Evolutionary conservation across 2,113 vertebrate species (phyloP).

Genomic region (Vombatus ursinus): DNA sequence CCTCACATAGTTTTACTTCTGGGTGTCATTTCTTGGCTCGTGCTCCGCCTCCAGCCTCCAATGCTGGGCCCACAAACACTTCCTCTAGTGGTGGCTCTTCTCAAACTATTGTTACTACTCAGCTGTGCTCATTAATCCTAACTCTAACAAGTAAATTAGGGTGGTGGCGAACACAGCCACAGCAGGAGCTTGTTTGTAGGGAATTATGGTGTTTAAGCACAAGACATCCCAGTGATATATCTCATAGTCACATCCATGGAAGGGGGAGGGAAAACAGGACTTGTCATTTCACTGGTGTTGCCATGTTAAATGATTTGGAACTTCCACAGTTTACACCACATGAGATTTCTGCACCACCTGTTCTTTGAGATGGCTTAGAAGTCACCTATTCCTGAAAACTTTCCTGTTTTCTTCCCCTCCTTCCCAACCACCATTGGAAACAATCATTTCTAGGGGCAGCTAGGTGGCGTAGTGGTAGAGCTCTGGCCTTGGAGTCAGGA

Average conservation of each 20-base stretch:
- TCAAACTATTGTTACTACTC: conserved; percentile 28
- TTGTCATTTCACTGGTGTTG: background rate
- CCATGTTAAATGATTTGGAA: background rate
- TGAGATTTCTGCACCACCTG: background rate
- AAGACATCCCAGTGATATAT: conserved; percentile 37
- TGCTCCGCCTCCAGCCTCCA: background rate
- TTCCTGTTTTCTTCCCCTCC: background rate
- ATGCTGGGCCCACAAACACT: conserved; percentile 4
- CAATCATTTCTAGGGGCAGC: too few relatives aligned
- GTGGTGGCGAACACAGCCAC: conserved; percentile 16
- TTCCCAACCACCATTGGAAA: background rate
- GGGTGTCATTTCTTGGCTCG: conserved; percentile 2
- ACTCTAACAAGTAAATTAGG: conserved; percentile 54
- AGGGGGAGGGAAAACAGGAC: background rate
- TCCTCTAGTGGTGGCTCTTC: conserved; percentile 22
- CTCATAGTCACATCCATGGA: background rate
- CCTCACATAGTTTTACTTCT: background rate
- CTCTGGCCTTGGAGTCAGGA: too few relatives aligned
- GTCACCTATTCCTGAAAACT: background rate
- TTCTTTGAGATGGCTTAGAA: background rate
- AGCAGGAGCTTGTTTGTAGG: conserved; percentile 33
- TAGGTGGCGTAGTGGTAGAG: too few relatives aligned
- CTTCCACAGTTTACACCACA: background rate
- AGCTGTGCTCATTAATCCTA: conserved; percentile 44
- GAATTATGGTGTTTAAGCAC: conserved; percentile 55